Percentiles rank a stretch among this genome's conserved stretches.
These are phyloP conservation scores for Scolanthus callimorphus DNA, from an alignment of 92 coral and sea anemone species.

Conservation along the genomic window DNA sequence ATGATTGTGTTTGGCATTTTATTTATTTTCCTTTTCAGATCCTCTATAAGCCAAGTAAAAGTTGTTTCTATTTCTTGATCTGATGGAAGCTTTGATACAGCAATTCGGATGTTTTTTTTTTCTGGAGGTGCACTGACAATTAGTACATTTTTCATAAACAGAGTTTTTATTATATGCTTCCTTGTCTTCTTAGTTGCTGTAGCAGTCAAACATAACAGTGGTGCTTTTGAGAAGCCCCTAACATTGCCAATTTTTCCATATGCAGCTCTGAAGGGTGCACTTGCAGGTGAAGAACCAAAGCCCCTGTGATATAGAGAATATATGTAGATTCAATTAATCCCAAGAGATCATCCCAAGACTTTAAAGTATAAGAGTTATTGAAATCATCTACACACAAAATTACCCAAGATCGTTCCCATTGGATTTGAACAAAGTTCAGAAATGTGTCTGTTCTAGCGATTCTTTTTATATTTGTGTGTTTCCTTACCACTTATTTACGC, in stretches of 20 bases:
- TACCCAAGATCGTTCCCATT: too few relatives aligned
- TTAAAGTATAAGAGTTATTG: too few relatives aligned
- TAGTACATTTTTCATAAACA: conserved; percentile 7
- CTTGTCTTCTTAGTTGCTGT: conserved; percentile 40
- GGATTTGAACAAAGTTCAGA: too few relatives aligned
- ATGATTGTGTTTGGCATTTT: conserved; percentile 23
- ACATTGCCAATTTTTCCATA: conserved; percentile 38
- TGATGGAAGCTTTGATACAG: conserved; percentile 11
- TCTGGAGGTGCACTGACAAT: conserved; percentile 6
- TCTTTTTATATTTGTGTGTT: too few relatives aligned
- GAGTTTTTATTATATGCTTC: conserved; percentile 8
- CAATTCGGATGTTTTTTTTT: conserved; percentile 26
- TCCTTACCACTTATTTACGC: too few relatives aligned
- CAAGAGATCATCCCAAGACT: too few relatives aligned
- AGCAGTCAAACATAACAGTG: conserved; percentile 48
- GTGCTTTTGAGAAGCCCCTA: conserved; percentile 30
- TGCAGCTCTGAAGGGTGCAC: too few relatives aligned
- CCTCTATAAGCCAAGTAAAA: conserved; percentile 31
- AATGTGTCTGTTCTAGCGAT: too few relatives aligned
- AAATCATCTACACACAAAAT: too few relatives aligned
- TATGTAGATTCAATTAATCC: too few relatives aligned
- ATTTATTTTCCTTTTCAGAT: conserved; percentile 9
- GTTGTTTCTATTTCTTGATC: conserved; percentile 26
- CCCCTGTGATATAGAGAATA: too few relatives aligned
- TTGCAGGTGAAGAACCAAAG: not conserved